Base-by-base conservation (phyloP, 2,888 invertebrate genomes). In the Andrena minutula region DNA sequence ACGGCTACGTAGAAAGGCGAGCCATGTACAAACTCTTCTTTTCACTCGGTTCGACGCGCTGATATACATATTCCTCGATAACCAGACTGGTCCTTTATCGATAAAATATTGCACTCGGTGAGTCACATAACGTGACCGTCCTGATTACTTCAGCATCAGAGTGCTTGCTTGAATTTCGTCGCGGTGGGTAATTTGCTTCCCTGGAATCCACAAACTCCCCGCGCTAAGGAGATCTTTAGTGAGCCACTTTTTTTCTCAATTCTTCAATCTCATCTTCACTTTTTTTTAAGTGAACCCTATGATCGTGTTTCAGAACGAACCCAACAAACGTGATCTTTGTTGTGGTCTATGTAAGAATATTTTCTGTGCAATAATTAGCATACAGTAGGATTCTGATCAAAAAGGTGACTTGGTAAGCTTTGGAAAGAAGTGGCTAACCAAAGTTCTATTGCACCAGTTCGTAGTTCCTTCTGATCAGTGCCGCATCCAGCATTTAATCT, bases 1-100 rank as follows among this genome's bases (percentile, higher is more conserved):
- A 10, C 56, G 28, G 12, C 75, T 84, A 77, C 76, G 64, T 71
- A 79, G 65, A 75, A 23, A 53, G 58, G 28, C 28, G 26, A 20
- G 60, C 56, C 51, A n/a, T 51, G 51, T 51, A 26, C 20, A 26
- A 23, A 23, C 56, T 8, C 20, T 23, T 20, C 26, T 56, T 26
- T 20, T 53, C 53, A n/a, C 56, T 20, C 56, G 72, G 68, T 77
- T 77, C 72, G 80, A 53, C 51, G 69, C 47, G 23, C 10, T 58
- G 63, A 47, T 35, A 72, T 65, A 56, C 49, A 41, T 69, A 10
- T 23, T 35, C n/a, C n/a, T 30, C 8, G 47, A 51, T 32, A 68
- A 75, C 35, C 16, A 35, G 12, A 49, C 51, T 72, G 66, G 72
- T 72, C 79, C 71, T 61, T 63, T 16, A 30, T 41, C 35, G 64